Base-by-base conservation (phyloP, 2,113 vertebrate genomes). In the Chloropsis hardwickii region DNA sequence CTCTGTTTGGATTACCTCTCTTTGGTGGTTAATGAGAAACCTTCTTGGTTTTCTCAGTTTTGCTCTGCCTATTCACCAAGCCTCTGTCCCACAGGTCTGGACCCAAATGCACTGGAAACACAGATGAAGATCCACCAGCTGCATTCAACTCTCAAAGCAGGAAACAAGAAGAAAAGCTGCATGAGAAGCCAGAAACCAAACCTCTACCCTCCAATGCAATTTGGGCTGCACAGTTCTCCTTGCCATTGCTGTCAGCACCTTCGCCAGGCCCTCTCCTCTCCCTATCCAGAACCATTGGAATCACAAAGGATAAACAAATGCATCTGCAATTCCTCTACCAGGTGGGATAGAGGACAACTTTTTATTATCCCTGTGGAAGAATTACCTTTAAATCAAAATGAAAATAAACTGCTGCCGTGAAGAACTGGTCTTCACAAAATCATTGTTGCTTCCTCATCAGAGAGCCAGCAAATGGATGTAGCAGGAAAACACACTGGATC, bases 381-480 rank as follows among this genome's bases (percentile, higher is more conserved):
- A 86, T 82, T 83, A 95, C 44, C 67, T 92, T 82, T 86, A 92
- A 95, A 90, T 88, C 71, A 89, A 88, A 90, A 91, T 66, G 66
- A 88, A 95, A 90, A 91, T 45, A 72, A 86, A 51, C 79, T 56
- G 42, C 42, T 73, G 93, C 81, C 50, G 47, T 0, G 6, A 76
- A 90, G 79, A 92, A 54, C 44, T 88, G 71, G 17, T 90, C 78
- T 77, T 90, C 66, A 73, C 90, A 86, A 91, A 94, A 80, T 69
- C 79, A 66, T 44, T 73, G 71, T 31, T 89, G 66, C 86, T 56
- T 70, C 82, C 82, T 88, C 64, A 86, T 83, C 72, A 92, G 74
- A 92, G 65, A 66, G 51, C 6, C 64, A 86, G 72, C 14, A 90
- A 96, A 95, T 1, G 13, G 81, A 86, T 54, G 24, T 14, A 67